Conservation (phyloP, 2,113 vertebrate genomes). For the Phyllopteryx taeniolatus region DNA sequence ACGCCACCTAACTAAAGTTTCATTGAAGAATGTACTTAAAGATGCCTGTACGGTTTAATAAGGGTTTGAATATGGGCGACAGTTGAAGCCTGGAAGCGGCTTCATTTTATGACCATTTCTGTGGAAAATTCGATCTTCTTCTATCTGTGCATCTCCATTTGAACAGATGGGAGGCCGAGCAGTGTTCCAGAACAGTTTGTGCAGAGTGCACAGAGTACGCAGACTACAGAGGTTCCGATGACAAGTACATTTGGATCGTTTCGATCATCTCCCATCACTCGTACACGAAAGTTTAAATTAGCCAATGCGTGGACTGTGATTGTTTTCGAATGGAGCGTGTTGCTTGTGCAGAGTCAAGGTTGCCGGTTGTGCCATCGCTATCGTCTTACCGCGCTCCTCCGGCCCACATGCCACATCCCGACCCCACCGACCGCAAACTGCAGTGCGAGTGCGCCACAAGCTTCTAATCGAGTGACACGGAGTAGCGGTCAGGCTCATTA, state of each 20-base stretch:
- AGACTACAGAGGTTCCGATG: not conserved
- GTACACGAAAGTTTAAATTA: slow-evolving; percentile 15
- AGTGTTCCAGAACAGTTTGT: not conserved
- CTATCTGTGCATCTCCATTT: not conserved
- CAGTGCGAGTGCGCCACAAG: slow-evolving; percentile 45
- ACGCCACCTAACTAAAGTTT: no score
- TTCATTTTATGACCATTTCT: not conserved
- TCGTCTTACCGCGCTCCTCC: slow-evolving; percentile 38
- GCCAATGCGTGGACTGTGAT: slow-evolving; percentile 31
- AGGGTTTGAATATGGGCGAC: not conserved
- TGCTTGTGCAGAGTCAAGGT: slow-evolving; percentile 25
- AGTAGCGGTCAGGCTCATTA: slow-evolving; percentile 61
- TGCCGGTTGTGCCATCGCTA: slow-evolving; percentile 34
- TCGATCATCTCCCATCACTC: slow-evolving; percentile 16
- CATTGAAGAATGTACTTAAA: no score
- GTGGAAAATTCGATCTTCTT: not conserved
- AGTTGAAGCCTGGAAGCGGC: not conserved
- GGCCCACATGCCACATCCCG: slow-evolving; percentile 58
- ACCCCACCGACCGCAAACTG: slow-evolving; percentile 70
- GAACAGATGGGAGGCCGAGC: not conserved
- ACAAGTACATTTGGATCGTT: not conserved
- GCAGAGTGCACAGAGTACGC: not conserved
- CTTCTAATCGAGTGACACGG: slow-evolving; percentile 65
- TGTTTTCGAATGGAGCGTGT: slow-evolving; percentile 38
- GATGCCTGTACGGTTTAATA: not conserved